Evolutionary conservation across 2,797 vertebrate species (phyloP).

Genomic region (Lateolabrax maculatus): DNA sequence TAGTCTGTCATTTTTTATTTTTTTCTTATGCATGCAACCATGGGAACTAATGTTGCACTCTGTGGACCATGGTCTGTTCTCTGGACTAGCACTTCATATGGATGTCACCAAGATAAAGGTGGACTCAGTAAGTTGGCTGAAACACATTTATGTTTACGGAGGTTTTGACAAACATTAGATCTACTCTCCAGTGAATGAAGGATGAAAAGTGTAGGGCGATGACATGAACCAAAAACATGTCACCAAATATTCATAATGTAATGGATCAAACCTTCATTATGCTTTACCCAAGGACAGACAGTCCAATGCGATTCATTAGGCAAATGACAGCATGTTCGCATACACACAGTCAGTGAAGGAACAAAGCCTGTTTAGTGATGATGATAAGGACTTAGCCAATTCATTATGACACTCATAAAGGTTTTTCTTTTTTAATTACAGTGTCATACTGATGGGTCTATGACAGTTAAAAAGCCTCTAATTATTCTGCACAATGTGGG

Average conservation of each 20-base stretch:
- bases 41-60: not conserved
- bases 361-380: constrained; percentile 62
- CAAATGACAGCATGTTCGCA: constrained; percentile 59
- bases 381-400: constrained; percentile 67
- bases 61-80: not conserved
- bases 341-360: constrained; percentile 44
- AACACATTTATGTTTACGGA: not conserved
- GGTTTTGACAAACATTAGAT: constrained; percentile 5
- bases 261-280: constrained; percentile 56
- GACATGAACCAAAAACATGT: constrained; percentile 54
- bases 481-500: constrained; percentile 74
- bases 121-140: not conserved
- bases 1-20: no score
- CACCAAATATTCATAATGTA: constrained; percentile 55
- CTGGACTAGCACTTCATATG: not conserved
- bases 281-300: constrained; percentile 59
- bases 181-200: not conserved
- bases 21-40: not conserved
- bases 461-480: constrained; percentile 78
- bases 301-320: constrained; percentile 61
- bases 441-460: constrained; percentile 66
- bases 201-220: not conserved
- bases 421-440: constrained; percentile 80
- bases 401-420: constrained; percentile 76
- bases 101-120: not conserved